These are phyloP conservation scores for Erebia palarica DNA, from an alignment of 2,888 invertebrate genomes.

Conservation along the genomic window DNA sequence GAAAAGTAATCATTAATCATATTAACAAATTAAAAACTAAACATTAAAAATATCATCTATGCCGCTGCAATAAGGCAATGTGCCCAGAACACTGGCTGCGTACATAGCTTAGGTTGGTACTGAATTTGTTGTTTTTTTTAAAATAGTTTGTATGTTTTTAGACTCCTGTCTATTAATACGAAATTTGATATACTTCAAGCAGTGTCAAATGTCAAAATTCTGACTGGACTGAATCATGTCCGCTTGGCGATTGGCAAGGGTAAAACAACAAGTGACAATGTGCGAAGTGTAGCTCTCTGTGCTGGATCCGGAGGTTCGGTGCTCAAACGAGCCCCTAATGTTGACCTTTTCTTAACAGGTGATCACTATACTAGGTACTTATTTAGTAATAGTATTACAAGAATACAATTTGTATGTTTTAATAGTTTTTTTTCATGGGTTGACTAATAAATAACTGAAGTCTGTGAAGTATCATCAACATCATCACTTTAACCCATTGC, in stretches of 20 bases:
- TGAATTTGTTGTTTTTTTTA: neutral
- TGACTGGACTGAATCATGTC: slow-evolving; percentile 86
- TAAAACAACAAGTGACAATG: slow-evolving; percentile 63
- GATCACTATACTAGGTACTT: slow-evolving; percentile 24
- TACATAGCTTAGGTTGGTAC: neutral
- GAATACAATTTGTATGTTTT: neutral
- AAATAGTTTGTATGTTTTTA: slow-evolving; percentile 44
- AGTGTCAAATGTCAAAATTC: slow-evolving; percentile 85
- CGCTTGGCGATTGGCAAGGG: slow-evolving; percentile 86
- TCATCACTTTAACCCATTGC: no score
- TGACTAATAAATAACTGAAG: no score
- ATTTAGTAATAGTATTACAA: no score
- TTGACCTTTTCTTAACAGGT: slow-evolving; percentile 93
- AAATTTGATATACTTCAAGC: slow-evolving; percentile 80
- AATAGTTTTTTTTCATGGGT: neutral
- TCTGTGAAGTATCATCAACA: no score
- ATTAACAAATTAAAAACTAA: no score
- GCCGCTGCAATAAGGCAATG: no score
- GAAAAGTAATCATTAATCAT: no score
- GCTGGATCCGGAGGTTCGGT: slow-evolving; percentile 95
- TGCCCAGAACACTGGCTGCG: no score
- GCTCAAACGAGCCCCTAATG: slow-evolving; percentile 83
- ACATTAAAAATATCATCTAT: no score
- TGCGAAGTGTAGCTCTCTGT: slow-evolving; percentile 89
- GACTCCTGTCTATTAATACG: slow-evolving; percentile 55